phyloP scores from a whole-genome alignment of 2,113 vertebrate species.

The cattle (Bos taurus) region ARS-UCD2.0 NC_037339.1:44192501-44193000 shows the following conservation, averaged over 20 bases:
- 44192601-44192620: not conserved
- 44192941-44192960: too few species aligned
- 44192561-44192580: not conserved
- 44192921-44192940: too few species aligned
- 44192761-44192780: not conserved
- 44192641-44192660: not conserved
- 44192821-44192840: not conserved
- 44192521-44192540: not conserved
- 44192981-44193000: too few species aligned
- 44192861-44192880: not conserved
- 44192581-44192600: not conserved
- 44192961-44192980: too few species aligned
- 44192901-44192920: not conserved
- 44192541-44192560: not conserved
- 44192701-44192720: not conserved
- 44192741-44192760: not conserved
- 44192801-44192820: slow-evolving; percentile 14
- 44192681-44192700: not conserved
- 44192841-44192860: not conserved
- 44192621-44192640: not conserved
- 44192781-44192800: not conserved
- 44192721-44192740: not conserved
- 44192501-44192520: not conserved
- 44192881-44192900: not conserved
- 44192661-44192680: not conserved